Evolutionary conservation across 2,113 vertebrate genomes (phyloP).

Genomic region (Porphyrio hochstetteri): DNA sequence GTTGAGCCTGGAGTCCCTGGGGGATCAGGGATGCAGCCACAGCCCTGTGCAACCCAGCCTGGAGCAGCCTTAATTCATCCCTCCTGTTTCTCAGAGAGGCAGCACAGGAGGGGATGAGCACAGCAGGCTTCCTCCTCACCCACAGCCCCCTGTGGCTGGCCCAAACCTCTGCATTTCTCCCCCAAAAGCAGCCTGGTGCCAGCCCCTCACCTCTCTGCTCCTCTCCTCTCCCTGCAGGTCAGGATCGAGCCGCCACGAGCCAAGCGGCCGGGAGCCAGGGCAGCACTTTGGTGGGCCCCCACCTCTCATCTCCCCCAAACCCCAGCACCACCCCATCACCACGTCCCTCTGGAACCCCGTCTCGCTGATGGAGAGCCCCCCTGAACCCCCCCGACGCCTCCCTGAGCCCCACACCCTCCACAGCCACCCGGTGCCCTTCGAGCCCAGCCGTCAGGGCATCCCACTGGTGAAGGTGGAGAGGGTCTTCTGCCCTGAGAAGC

Average conservation of each 20-base stretch:
- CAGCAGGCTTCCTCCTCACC: neutral
- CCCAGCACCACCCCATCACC: conserved; percentile 82
- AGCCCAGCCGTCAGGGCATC: conserved; percentile 79
- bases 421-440: conserved; percentile 77
- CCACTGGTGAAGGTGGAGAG: conserved; percentile 80
- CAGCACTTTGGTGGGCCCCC: conserved; percentile 92
- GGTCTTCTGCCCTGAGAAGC: conserved; percentile 78
- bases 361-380: conserved; percentile 85
- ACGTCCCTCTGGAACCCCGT: conserved; percentile 95
- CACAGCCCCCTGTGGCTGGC: neutral
- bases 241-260: conserved; percentile 84
- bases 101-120: rapidly evolving
- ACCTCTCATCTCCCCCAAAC: conserved; percentile 94
- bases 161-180: rapidly evolving
- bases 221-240: conserved; percentile 66
- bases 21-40: rapidly evolving
- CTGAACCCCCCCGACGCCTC: conserved; percentile 81
- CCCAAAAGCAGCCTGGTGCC: neutral
- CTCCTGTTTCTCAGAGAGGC: rapidly evolving
- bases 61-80: neutral
- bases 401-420: conserved; percentile 77
- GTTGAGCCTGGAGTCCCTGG: neutral
- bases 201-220: neutral
- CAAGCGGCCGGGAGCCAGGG: conserved; percentile 80
- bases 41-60: rapidly evolving